phyloP scores from a whole-genome alignment of 1,140 invertebrate genomes.

The Drosophila fuyamai region DNA sequence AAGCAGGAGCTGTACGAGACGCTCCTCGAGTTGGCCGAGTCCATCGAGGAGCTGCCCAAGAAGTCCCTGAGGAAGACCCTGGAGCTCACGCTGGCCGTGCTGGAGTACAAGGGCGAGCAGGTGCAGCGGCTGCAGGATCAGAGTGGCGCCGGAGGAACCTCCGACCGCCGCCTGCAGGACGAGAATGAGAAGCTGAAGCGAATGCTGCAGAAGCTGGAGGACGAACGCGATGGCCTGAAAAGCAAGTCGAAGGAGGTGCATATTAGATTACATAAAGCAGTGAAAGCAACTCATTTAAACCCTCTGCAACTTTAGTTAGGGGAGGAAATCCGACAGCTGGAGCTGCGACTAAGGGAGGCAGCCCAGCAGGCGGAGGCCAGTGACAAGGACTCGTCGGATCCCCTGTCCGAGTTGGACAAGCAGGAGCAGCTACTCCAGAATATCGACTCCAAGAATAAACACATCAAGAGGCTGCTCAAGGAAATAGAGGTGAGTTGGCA shows the following conservation, averaged over 20 bases:
- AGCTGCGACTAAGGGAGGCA: conserved; percentile 67
- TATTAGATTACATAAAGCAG: background rate
- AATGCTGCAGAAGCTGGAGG: conserved; percentile 75
- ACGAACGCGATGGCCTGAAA: conserved; percentile 60
- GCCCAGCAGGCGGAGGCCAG: conserved; percentile 69
- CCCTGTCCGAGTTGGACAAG: conserved; percentile 79
- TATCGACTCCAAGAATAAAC: conserved; percentile 83
- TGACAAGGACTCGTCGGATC: conserved; percentile 83
- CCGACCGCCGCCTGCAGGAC: conserved; percentile 62
- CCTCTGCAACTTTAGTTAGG: conserved; percentile 26
- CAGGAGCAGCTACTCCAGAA: conserved; percentile 81
- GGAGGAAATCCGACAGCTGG: conserved; percentile 71
- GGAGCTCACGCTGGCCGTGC: conserved; percentile 69
- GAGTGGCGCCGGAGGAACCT: conserved; percentile 3
- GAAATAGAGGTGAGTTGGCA: conserved; percentile 72
- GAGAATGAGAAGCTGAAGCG: conserved; percentile 80
- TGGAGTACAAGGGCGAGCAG: conserved; percentile 78
- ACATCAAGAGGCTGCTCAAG: conserved; percentile 77
- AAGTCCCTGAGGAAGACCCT: conserved; percentile 75
- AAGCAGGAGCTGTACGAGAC: conserved; percentile 81
- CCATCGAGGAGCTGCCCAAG: conserved; percentile 73
- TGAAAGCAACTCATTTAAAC: background rate
- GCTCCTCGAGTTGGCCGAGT: conserved; percentile 60
- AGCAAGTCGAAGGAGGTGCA: conserved; percentile 66
- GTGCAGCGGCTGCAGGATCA: conserved; percentile 39